Base-by-base conservation (phyloP, 2,797 vertebrate genomes). In the Fundulus diaphanus region DNA sequence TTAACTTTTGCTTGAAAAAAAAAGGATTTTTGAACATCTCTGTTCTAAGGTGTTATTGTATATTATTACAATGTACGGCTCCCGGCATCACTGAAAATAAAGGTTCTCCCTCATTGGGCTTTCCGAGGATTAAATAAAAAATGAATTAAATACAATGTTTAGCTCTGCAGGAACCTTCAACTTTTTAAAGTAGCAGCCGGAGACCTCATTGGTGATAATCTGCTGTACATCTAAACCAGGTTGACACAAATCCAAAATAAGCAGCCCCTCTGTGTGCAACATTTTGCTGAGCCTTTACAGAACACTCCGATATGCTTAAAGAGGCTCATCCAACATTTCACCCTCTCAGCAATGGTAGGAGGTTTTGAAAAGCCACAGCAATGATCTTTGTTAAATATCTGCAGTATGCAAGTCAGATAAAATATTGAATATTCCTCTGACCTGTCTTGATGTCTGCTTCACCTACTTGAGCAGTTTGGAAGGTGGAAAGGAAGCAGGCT, bases 251-350 rank as follows among this genome's bases (percentile, higher is more conserved):
- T 61, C 59, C 59, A 61, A 61, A 79, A 77, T 61, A 82, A 72
- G 79, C 70, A 71, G 74, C 77, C 73, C 54, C 42, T 59, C 9
- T 18, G 67, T 74, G 78, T 82, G 78, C 54, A 61, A 77, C 79
- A 82, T 78, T 89, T 76, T 81, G 80, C 88, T 86, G 85, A 86
- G 72, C 44, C 68, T 88, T 81, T 75, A 82, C n/a, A 61, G 48
- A 72, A 81, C 52, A 48, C 76, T 81, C 76, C 79, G 81, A 87
- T 90, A 83, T 88, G 85, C 88, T 91, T 86, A 83, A 81, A 88
- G 76, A 68, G 74, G 73, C 78, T 89, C 84, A 83, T 87, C 80
- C 76, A 72, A 84, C 86, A 82, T 85, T 72, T 86, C 76, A 56
- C 80, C 68, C 68, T 5, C 72, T 90, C 89, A 89, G 90, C 92